Evolutionary conservation across 1,140 invertebrate species (phyloP).

Genomic region (Psilanteris sp.): DNA sequence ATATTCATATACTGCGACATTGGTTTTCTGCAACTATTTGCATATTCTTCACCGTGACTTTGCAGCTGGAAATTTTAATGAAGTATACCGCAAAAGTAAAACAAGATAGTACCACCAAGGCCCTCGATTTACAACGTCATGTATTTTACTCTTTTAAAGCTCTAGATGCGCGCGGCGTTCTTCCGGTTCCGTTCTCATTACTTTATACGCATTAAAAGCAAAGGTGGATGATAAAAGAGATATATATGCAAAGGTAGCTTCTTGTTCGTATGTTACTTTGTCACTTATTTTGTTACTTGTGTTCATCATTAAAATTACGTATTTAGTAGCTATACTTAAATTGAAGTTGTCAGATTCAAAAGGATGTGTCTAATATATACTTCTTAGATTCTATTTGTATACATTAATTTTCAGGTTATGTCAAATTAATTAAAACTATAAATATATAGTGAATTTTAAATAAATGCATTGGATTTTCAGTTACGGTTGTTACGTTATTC

Average conservation of each 20-base stretch:
- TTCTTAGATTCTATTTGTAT: too few species aligned
- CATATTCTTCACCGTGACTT: slow-evolving; percentile 50
- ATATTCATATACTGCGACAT: slow-evolving; percentile 35
- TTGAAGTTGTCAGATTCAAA: too few species aligned
- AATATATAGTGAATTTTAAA: too few species aligned
- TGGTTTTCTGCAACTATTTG: slow-evolving; percentile 48
- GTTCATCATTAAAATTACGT: slow-evolving; percentile 20
- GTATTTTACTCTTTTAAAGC: slow-evolving; percentile 57
- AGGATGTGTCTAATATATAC: too few species aligned
- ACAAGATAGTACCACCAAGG: slow-evolving; percentile 45
- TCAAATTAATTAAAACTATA: too few species aligned
- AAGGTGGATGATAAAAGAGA: slow-evolving; percentile 38
- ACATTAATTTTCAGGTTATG: too few species aligned
- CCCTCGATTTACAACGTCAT: slow-evolving; percentile 50
- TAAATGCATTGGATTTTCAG: too few species aligned
- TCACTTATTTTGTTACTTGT: slow-evolving; percentile 25
- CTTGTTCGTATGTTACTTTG: slow-evolving; percentile 9
- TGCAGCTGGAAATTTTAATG: slow-evolving; percentile 53
- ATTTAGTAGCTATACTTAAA: too few species aligned
- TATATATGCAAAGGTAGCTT: slow-evolving; percentile 15
- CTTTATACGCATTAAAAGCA: slow-evolving; percentile 32
- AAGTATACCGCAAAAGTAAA: slow-evolving; percentile 53
- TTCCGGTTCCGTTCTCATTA: slow-evolving; percentile 58
- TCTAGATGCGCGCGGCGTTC: slow-evolving; percentile 22
- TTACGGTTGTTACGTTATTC: too few species aligned